phyloP scores from a whole-genome alignment of 2,113 vertebrate species.

The Columba livia region DNA sequence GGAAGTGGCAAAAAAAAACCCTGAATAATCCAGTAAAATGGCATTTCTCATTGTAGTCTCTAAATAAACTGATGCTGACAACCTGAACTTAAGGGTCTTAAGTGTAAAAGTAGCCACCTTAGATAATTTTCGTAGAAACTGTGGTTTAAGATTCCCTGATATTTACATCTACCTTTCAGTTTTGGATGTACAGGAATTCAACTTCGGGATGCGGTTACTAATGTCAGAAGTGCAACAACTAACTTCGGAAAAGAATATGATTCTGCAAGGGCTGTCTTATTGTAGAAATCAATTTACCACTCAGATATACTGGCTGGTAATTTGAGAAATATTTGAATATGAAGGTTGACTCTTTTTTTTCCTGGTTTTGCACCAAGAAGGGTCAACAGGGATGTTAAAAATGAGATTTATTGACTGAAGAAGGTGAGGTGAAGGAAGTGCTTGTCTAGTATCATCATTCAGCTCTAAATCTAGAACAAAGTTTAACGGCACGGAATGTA shows the following conservation, averaged over 20 bases:
- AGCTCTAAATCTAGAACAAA: constrained; percentile 1
- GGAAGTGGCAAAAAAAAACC: background rate
- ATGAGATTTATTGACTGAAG: background rate
- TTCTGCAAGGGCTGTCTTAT: background rate
- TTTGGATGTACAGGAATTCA: background rate
- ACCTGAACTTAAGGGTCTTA: background rate
- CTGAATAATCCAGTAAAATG: background rate
- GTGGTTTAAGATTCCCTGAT: background rate
- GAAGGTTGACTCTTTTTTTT: background rate
- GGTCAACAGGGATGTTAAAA: background rate
- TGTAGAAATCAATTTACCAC: background rate
- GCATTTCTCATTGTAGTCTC: background rate
- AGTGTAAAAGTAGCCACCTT: background rate
- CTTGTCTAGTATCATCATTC: background rate
- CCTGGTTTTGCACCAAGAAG: background rate
- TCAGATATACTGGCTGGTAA: background rate
- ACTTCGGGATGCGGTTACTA: background rate
- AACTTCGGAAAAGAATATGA: background rate
- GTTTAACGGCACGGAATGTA: constrained; percentile 14
- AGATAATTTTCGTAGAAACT: background rate
- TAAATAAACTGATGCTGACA: background rate
- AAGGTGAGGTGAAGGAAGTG: constrained; percentile 10
- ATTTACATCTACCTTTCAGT: background rate
- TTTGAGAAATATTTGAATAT: background rate
- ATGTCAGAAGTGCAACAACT: background rate